Evolutionary conservation across 2,797 vertebrate genomes (phyloP).

Genomic region (Sebastes cheni): DNA sequence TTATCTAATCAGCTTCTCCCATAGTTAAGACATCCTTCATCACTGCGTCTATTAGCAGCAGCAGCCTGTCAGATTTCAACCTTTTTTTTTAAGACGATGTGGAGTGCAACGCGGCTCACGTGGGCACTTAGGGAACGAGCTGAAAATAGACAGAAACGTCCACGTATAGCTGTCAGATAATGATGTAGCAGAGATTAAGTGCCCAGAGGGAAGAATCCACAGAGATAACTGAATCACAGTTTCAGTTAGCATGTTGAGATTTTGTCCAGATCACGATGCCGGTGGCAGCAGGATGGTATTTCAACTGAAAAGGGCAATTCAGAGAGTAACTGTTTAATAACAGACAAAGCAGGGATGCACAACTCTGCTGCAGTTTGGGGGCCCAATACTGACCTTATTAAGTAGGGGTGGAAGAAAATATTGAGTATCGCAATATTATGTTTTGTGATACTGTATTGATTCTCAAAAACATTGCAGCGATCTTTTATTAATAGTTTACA

Average conservation of each 20-base stretch:
- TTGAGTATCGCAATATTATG: no score
- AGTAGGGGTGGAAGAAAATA: no score
- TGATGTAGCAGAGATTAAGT: constrained; percentile 42
- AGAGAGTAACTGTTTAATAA: background rate
- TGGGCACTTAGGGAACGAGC: constrained; percentile 40
- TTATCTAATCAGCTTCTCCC: constrained; percentile 39
- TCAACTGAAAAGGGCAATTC: background rate
- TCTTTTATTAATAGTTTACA: no score
- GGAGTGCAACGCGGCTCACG: constrained; percentile 44
- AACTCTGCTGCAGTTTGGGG: background rate
- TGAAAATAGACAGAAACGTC: constrained; percentile 60
- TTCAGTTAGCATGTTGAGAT: background rate
- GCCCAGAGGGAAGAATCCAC: constrained; percentile 21
- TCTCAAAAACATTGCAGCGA: no score
- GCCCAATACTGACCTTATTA: background rate
- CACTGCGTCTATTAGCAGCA: constrained; percentile 42
- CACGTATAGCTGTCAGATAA: constrained; percentile 50
- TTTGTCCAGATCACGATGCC: background rate
- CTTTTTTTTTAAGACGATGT: constrained; percentile 39
- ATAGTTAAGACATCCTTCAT: constrained; percentile 31
- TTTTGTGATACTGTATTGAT: no score
- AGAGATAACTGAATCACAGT: constrained; percentile 17
- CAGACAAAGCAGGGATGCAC: background rate
- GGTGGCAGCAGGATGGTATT: background rate
- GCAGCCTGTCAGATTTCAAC: constrained; percentile 37